Base-by-base conservation (phyloP, 2,113 vertebrate species). In the Boulengerochromis microlepis region DNA sequence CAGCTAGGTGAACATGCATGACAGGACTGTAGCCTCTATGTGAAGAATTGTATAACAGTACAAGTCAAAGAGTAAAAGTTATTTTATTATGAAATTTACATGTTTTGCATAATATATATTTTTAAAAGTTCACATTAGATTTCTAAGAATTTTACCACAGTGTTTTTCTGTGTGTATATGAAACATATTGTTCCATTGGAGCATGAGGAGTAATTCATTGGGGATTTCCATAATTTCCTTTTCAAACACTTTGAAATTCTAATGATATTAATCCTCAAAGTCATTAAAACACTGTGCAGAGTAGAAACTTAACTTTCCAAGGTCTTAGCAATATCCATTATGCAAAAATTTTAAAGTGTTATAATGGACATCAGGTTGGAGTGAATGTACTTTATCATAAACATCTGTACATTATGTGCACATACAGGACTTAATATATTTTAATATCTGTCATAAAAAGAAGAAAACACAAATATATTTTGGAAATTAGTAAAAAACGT, bases 181-280 rank as follows among this genome's bases (percentile, higher is more conserved):
- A 22, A 82, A 88, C 10, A 10, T 47, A 57, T 80, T 33, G 13
- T 80, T 82, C 38, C 59, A 71, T n/a, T 84, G 83, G 80, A 31
- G 54, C 89, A 81, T 82, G 82, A 71, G 57, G 61, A 61, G 81
- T 94, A 80, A 92, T 86, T 93, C 89, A 61, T 50, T 38, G 42
- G 76, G 86, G 91, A 92, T 93, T 93, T 93, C 40, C 81, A 89
- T 90, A 78, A 89, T 89, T 94, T 91, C n/a, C 53, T 71, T 85
- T 85, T 80, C 61, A 76, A 83, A 84, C 81, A 88, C 85, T 86
- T 86, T 89, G 80, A 91, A 93, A 91, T 87, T 91, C 64, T 56
- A 64, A 93, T 92, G 59, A 89, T 89, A 89, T 56, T 94, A 92
- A 93, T 95, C 93, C 92, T 91, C 86, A 87, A 93, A 92, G 90